A percentile compares a stretch with the other conserved stretches of the same genome.
These are phyloP conservation scores for Trichopria drosophilae DNA, from an alignment of 2,888 invertebrate genomes.

Conservation along the genomic window DNA sequence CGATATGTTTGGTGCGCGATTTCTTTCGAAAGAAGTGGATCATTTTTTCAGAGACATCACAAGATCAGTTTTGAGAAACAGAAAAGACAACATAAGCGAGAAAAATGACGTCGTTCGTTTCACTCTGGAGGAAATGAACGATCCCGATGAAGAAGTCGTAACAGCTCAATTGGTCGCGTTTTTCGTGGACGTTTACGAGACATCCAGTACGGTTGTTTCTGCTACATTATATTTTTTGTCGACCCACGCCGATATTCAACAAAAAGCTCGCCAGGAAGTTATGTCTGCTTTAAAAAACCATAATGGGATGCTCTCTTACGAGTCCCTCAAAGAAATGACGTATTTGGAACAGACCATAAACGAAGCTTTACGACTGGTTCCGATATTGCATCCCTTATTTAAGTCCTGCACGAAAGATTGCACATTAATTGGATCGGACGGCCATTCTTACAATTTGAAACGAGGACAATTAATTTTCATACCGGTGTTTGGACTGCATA, in stretches of 20 bases:
- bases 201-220: constrained; percentile 59
- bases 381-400: constrained; percentile 18
- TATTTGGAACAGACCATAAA: constrained; percentile 61
- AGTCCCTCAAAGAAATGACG: constrained; percentile 59
- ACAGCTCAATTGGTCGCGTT: constrained; percentile 60
- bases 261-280: constrained; percentile 59
- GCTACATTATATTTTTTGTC: constrained; percentile 60
- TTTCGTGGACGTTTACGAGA: constrained; percentile 62
- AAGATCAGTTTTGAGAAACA: constrained; percentile 34
- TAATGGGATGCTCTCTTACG: constrained; percentile 57
- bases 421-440: constrained; percentile 44
- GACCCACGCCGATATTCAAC: constrained; percentile 57
- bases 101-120: constrained; percentile 60
- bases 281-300: constrained; percentile 44
- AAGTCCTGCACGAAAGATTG: constrained; percentile 39
- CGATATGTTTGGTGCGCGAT: constrained; percentile 14
- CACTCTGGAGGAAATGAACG: constrained; percentile 48
- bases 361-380: constrained; percentile 41
- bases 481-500: constrained; percentile 32
- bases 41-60: constrained; percentile 41
- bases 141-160: constrained; percentile 50
- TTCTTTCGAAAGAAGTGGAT: constrained; percentile 37
- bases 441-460: constrained; percentile 33
- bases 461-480: constrained; percentile 37
- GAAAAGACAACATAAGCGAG: constrained; percentile 43